Evolutionary conservation across 2,888 invertebrate genomes (phyloP).

Genomic region (Perdita meconis): DNA sequence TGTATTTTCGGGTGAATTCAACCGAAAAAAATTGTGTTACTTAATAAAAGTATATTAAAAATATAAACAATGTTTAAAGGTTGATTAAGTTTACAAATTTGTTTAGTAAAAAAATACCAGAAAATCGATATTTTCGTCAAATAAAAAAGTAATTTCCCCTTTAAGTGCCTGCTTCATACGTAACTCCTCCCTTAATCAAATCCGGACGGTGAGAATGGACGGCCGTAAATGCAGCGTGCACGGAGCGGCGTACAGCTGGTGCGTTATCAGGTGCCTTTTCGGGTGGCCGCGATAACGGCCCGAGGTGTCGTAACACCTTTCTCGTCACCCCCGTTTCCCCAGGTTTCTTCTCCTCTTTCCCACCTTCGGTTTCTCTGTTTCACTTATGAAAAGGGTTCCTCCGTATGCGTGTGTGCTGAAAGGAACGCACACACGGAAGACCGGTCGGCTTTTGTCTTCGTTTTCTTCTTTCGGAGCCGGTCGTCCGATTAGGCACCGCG

Average conservation of each 20-base stretch:
- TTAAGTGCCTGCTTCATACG: too few species aligned
- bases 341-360: conserved; percentile 15
- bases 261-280: conserved; percentile 65
- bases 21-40: too few species aligned
- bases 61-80: too few species aligned
- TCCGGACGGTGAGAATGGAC: conserved; percentile 43
- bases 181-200: conserved; percentile 66
- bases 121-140: too few species aligned
- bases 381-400: too few species aligned
- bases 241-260: conserved; percentile 48
- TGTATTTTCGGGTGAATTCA: too few species aligned
- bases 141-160: too few species aligned
- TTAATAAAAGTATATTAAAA: too few species aligned
- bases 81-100: too few species aligned
- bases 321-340: conserved; percentile 28
- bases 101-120: too few species aligned
- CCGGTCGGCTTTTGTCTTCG: conserved; percentile 41
- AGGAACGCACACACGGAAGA: not conserved
- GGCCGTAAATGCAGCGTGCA: conserved; percentile 54
- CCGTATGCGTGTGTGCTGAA: too few species aligned
- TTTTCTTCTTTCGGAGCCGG: conserved; percentile 41
- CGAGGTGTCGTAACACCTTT: conserved; percentile 66
- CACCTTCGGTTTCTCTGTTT: not conserved
- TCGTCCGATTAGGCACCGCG: conserved; percentile 70
- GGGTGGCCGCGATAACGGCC: conserved; percentile 60